Conservation (phyloP, 2,888 invertebrate species). For the Sericinus montela region DNA sequence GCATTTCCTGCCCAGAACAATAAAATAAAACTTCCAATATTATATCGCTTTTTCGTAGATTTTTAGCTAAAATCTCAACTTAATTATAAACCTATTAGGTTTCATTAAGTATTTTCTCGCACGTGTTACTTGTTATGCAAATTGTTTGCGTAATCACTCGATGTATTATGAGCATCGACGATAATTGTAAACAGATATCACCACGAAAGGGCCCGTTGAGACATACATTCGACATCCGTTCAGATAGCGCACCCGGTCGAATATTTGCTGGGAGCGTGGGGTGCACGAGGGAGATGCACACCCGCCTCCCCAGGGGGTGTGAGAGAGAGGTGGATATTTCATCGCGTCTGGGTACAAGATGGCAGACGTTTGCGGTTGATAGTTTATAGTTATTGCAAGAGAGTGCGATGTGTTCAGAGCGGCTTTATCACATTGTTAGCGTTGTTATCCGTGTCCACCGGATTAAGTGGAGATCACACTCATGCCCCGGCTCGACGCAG, state of each 20-base stretch:
- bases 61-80: too few species aligned
- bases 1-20: too few species aligned
- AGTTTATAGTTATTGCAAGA: conserved; percentile 78
- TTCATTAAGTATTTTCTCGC: too few species aligned
- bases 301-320: conserved; percentile 39
- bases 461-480: conserved; percentile 70
- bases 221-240: conserved; percentile 33
- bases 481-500: conserved; percentile 33
- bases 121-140: too few species aligned
- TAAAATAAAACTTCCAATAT: too few species aligned
- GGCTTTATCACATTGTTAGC: conserved; percentile 77
- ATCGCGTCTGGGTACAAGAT: conserved; percentile 72
- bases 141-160: neutral
- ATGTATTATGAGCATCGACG: neutral
- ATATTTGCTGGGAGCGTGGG: conserved; percentile 42
- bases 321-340: conserved; percentile 66
- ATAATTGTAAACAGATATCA: conserved; percentile 23
- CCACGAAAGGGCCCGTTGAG: conserved; percentile 27
- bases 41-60: too few species aligned
- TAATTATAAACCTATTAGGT: too few species aligned
- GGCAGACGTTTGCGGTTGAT: conserved; percentile 78
- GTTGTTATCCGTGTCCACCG: conserved; percentile 69
- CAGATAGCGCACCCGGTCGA: conserved; percentile 35
- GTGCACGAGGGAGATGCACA: conserved; percentile 46
- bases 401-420: conserved; percentile 67